phyloP scores from a whole-genome alignment of 2,888 invertebrate species.

The Drosophila birchii region DNA sequence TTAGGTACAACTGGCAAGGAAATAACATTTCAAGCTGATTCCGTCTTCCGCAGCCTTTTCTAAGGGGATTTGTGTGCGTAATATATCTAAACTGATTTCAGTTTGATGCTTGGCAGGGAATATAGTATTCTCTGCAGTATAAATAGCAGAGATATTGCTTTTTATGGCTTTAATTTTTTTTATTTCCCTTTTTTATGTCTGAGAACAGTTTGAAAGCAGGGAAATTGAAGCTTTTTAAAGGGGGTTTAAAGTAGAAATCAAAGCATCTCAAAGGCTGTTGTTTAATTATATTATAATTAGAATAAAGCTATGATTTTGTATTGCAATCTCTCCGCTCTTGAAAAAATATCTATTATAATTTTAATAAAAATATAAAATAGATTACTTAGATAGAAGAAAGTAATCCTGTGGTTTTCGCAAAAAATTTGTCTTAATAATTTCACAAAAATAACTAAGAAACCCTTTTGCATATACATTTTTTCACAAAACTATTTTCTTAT shows the following conservation, averaged over 20 bases:
- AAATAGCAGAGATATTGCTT: conserved; percentile 4
- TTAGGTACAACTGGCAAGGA: conserved; percentile 10
- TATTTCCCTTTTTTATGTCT: background rate
- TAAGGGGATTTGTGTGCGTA: conserved; percentile 27
- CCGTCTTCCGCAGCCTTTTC: conserved; percentile 15
- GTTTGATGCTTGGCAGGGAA: conserved; percentile 13
- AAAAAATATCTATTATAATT: background rate
- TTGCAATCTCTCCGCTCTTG: too few relatives aligned
- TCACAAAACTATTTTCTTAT: background rate
- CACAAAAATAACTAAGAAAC: background rate
- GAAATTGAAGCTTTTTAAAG: background rate
- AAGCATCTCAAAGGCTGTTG: too few relatives aligned
- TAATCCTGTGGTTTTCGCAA: background rate
- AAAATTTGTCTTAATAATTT: background rate
- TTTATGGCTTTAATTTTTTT: background rate
- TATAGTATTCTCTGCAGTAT: conserved; percentile 9
- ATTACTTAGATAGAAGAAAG: background rate
- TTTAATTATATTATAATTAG: background rate
- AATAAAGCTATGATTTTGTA: too few relatives aligned
- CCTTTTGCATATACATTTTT: background rate
- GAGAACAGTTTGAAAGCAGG: background rate
- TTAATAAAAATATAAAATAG: background rate
- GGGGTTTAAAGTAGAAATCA: too few relatives aligned
- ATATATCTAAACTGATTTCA: conserved; percentile 18
- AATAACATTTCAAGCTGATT: conserved; percentile 34